Conservation (phyloP, 2,888 invertebrate genomes). For the Hyposoter didymator region DNA sequence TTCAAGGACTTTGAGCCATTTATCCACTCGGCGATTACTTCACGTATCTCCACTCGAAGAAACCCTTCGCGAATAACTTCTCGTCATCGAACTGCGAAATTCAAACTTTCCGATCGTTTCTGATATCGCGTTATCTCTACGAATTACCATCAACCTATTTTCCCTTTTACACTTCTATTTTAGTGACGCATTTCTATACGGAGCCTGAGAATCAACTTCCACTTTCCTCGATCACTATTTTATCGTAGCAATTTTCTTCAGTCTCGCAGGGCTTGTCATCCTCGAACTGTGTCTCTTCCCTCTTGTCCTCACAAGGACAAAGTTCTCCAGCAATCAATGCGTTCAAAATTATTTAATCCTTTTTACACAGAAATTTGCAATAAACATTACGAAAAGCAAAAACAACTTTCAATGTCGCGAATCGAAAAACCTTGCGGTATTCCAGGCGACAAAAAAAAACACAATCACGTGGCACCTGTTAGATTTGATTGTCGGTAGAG, state of each 20-base stretch:
- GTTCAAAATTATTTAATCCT: neutral
- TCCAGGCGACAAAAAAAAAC: neutral
- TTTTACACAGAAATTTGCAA: neutral
- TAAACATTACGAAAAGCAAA: neutral
- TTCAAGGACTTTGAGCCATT: slow-evolving; percentile 5
- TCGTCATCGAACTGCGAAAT: slow-evolving; percentile 7
- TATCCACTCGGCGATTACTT: slow-evolving; percentile 3
- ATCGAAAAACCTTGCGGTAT: neutral
- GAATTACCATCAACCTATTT: slow-evolving; percentile 11
- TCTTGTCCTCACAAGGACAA: no score
- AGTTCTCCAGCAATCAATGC: no score
- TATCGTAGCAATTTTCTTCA: slow-evolving; percentile 6
- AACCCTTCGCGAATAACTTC: neutral
- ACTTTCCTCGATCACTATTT: slow-evolving; percentile 3
- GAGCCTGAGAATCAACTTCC: neutral
- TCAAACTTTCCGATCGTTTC: slow-evolving; percentile 9
- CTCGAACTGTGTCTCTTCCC: neutral
- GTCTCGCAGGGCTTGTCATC: neutral
- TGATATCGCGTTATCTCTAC: neutral
- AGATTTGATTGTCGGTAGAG: slow-evolving; percentile 19
- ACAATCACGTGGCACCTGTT: slow-evolving; percentile 26
- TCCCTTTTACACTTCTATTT: neutral
- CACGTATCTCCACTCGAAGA: neutral
- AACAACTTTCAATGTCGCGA: neutral
- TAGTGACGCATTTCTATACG: neutral